These are phyloP conservation scores for Phenacoccus solenopsis DNA, from an alignment of 1,140 invertebrate genomes.

Conservation along the genomic window DNA sequence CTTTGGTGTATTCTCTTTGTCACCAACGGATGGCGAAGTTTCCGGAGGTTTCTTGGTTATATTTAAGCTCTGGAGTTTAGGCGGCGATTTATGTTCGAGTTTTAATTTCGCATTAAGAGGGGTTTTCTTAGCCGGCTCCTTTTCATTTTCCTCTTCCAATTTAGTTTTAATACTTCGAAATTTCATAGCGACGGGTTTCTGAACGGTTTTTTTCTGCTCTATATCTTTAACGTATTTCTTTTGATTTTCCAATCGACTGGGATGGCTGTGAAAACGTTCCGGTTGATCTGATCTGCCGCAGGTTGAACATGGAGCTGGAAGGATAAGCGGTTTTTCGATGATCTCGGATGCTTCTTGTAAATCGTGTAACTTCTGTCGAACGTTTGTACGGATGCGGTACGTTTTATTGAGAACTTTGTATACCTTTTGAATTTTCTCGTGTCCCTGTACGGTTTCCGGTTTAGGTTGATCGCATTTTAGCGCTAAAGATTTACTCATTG, in stretches of 20 bases:
- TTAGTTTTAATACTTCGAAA: slow-evolving; percentile 11
- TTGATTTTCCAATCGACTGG: slow-evolving; percentile 40
- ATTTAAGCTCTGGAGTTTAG: background rate
- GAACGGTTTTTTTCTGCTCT: slow-evolving; percentile 37
- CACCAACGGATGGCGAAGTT: background rate
- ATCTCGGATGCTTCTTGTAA: background rate
- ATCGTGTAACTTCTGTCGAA: slow-evolving; percentile 19
- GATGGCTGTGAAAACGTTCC: slow-evolving; percentile 37
- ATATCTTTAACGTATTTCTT: slow-evolving; percentile 44
- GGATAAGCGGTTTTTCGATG: background rate
- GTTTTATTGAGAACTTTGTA: slow-evolving; percentile 21
- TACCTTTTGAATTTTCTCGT: slow-evolving; percentile 14
- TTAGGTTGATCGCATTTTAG: slow-evolving; percentile 21
- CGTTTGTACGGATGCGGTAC: slow-evolving; percentile 23
- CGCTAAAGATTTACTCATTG: background rate
- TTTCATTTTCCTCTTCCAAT: background rate
- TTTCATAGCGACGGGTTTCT: slow-evolving; percentile 10
- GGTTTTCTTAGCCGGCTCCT: slow-evolving; percentile 15
- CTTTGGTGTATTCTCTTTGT: background rate
- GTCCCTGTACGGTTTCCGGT: slow-evolving; percentile 13
- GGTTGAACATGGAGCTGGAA: background rate
- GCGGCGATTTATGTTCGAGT: background rate
- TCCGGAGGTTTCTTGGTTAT: background rate
- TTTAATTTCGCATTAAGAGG: slow-evolving; percentile 13
- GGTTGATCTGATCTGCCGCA: background rate